Evolutionary conservation across 2,797 vertebrate species (phyloP), one percentile per base, ranked within the genome.

Genomic region (Podarcis siculus): DNA sequence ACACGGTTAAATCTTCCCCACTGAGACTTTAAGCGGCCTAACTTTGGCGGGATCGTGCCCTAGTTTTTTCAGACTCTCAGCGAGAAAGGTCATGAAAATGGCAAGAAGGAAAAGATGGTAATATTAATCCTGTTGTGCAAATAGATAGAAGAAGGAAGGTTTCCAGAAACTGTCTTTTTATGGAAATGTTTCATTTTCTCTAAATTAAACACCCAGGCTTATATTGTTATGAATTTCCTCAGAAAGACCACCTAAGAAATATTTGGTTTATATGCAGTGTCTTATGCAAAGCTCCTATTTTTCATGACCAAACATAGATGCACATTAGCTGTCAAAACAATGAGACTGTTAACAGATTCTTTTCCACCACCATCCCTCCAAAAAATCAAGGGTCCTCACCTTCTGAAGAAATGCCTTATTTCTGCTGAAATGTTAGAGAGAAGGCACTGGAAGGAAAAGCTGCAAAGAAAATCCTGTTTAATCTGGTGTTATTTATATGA

Each of bases 21-120:
- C 17, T 64, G 8, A 66, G 45, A n/a, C 10, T 39, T 49, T 67
- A 58, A 35, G 9, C 12, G 27, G 75, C n/a, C 69, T 69, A 37
- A 37, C n/a, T 77, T 27, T 82, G 72, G n/a, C 58, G 13, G 61
- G 15, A 69, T 69, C 17, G 1, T 67, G 61, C 25, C 61, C 89
- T 90, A 91, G 86, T 45, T 39, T 94, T 95, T 95, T 85, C 73
- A 93, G 92, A 90, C 67, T 94, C 87, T 91, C 91, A 89, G 87
- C 91, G 2, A 27, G 91, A 95, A 95, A 95, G 88, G 91, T 88
- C 93, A 90, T 80, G 92, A 83, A 93, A 95, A 94, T 91, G 71
- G 61, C 88, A 91, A 94, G 85, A 85, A 90, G 93, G 79, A 71
- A 87, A 92, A 91, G 77, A 86, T 73, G 86, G 87, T 82, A 94